Evolutionary conservation across 2,797 vertebrate species (phyloP).

Genomic region (Pelobates cultripes): DNA sequence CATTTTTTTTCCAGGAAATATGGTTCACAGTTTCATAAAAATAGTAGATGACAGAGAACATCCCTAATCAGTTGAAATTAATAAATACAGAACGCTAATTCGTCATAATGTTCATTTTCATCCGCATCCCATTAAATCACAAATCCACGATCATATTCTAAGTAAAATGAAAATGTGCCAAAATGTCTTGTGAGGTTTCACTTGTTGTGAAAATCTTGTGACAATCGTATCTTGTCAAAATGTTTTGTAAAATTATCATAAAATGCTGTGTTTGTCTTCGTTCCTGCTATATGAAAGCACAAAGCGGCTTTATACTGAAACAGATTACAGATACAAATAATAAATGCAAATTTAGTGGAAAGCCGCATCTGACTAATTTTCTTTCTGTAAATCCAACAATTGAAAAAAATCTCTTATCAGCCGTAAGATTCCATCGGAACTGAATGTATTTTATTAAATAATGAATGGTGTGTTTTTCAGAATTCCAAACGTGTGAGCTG

Average conservation of each 20-base stretch:
- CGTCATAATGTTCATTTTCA: neutral
- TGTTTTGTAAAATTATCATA: conserved; percentile 15
- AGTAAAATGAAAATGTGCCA: neutral
- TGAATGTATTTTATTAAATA: too few species aligned
- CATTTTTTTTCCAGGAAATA: too few species aligned
- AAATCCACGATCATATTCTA: neutral
- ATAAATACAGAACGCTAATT: too few species aligned
- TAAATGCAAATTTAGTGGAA: conserved; percentile 35
- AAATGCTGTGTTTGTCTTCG: conserved; percentile 11
- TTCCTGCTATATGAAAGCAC: conserved; percentile 26
- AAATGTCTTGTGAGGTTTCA: conserved; percentile 43
- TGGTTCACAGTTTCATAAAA: too few species aligned
- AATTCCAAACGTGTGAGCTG: too few species aligned
- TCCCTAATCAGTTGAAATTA: too few species aligned
- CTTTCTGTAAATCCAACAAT: conserved; percentile 2
- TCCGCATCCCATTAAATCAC: neutral
- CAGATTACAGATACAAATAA: conserved; percentile 14
- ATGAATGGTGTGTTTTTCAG: too few species aligned
- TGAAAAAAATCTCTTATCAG: too few species aligned
- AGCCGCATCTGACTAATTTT: conserved; percentile 13
- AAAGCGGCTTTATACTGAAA: conserved; percentile 25
- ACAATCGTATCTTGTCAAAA: conserved; percentile 26
- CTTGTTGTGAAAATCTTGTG: conserved; percentile 43
- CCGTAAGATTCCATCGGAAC: too few species aligned
- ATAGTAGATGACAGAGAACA: too few species aligned